These are phyloP conservation scores for Origma solitaria DNA, from an alignment of 2,113 vertebrate species.

Conservation along the genomic window DNA sequence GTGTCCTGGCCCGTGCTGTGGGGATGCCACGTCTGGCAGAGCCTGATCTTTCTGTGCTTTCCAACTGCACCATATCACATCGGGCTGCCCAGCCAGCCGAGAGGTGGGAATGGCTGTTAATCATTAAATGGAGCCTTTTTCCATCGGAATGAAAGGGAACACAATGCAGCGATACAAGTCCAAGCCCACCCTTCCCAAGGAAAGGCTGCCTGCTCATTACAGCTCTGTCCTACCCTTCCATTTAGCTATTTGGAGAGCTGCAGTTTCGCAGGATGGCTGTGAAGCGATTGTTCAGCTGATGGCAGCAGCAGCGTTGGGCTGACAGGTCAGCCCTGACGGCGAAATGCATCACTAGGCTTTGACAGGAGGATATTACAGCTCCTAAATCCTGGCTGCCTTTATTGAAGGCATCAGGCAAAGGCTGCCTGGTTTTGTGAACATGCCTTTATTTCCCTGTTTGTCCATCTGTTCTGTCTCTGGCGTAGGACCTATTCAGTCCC, in stretches of 20 bases:
- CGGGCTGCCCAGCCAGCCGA: not conserved
- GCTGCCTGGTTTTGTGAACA: not conserved
- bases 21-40: not conserved
- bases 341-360: not conserved
- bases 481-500: not conserved
- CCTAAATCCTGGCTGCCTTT: not conserved
- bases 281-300: not conserved
- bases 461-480: not conserved
- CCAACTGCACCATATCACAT: not conserved
- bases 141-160: not conserved
- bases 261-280: not conserved
- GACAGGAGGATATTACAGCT: not conserved
- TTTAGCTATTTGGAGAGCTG: not conserved
- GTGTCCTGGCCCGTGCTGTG: not conserved
- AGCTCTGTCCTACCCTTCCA: not conserved
- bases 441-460: not conserved
- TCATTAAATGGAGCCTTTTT: not conserved
- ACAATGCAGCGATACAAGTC: not conserved
- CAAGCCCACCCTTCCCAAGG: not conserved
- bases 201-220: not conserved
- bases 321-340: fast-evolving
- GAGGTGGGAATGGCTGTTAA: not conserved
- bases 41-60: not conserved
- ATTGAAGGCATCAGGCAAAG: not conserved
- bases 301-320: not conserved